Percentiles rank a stretch among this genome's conserved stretches.
Evolutionary conservation across 2,888 invertebrate genomes (phyloP).

Genomic region (Drosophila recens): DNA sequence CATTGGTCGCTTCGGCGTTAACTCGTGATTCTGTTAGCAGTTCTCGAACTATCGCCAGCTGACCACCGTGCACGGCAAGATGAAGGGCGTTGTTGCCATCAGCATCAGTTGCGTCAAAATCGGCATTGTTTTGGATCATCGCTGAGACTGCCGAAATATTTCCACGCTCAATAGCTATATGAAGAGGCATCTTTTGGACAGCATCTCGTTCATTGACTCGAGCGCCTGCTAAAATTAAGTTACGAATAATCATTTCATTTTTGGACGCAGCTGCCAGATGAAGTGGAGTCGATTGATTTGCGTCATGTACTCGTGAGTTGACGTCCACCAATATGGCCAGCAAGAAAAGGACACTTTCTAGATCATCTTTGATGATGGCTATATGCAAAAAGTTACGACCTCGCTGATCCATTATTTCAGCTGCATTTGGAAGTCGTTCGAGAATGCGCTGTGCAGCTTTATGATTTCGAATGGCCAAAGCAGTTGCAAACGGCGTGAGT

Average conservation of each 20-base stretch:
- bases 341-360: conserved; percentile 97
- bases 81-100: conserved; percentile 93
- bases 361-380: conserved; percentile 95
- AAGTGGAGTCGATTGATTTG: conserved; percentile 93
- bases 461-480: conserved; percentile 94
- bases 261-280: conserved; percentile 95
- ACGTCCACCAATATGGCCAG: conserved; percentile 96
- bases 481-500: conserved; percentile 95
- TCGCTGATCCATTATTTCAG: conserved; percentile 97
- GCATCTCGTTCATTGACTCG: conserved; percentile 92
- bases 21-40: conserved; percentile 92
- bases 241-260: conserved; percentile 92
- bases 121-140: conserved; percentile 90
- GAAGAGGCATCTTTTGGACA: conserved; percentile 93
- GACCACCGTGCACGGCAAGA: conserved; percentile 91
- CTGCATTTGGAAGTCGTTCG: conserved; percentile 95
- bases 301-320: conserved; percentile 96
- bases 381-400: conserved; percentile 97
- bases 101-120: conserved; percentile 92
- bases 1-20: conserved; percentile 92
- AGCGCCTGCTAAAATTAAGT: conserved; percentile 95
- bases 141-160: conserved; percentile 90
- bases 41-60: conserved; percentile 89
- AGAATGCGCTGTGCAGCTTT: conserved; percentile 97
- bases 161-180: conserved; percentile 92